phyloP scores from a whole-genome alignment of 2,797 vertebrate genomes.

The Mus spretus region DNA sequence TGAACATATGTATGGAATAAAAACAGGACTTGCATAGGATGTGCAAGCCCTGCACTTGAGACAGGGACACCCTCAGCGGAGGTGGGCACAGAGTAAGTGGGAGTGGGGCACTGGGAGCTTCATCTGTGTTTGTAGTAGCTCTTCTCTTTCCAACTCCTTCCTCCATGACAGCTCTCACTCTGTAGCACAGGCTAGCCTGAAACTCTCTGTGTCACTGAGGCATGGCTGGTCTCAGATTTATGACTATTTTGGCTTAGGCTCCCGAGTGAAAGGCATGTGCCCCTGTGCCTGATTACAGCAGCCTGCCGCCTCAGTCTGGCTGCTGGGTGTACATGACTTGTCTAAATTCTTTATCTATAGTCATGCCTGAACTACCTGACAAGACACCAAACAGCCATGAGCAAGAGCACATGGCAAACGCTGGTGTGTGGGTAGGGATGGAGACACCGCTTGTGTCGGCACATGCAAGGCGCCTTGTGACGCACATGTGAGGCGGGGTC shows the following conservation, averaged over 20 bases:
- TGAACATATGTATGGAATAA: background rate
- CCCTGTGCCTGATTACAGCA: background rate
- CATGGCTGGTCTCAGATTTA: background rate
- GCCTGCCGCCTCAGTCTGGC: conserved; percentile 27
- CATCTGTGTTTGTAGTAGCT: background rate
- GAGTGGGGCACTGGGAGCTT: background rate
- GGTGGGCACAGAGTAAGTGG: background rate
- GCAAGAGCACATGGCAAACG: background rate
- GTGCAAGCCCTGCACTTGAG: background rate
- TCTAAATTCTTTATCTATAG: conserved; percentile 38
- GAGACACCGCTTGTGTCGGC: background rate
- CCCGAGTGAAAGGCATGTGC: background rate
- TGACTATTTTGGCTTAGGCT: too few species aligned
- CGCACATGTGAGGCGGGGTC: background rate
- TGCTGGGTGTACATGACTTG: background rate
- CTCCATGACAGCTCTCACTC: background rate
- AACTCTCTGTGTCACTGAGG: background rate
- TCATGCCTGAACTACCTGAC: conserved; percentile 26
- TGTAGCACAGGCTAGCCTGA: background rate
- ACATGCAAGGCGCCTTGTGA: background rate
- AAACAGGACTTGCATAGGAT: background rate
- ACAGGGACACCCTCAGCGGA: background rate
- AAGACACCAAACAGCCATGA: background rate
- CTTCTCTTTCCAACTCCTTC: background rate
- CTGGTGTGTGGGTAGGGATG: too few species aligned